Conservation (phyloP, 2,888 invertebrate species). For the Drosophila algonquin region DNA sequence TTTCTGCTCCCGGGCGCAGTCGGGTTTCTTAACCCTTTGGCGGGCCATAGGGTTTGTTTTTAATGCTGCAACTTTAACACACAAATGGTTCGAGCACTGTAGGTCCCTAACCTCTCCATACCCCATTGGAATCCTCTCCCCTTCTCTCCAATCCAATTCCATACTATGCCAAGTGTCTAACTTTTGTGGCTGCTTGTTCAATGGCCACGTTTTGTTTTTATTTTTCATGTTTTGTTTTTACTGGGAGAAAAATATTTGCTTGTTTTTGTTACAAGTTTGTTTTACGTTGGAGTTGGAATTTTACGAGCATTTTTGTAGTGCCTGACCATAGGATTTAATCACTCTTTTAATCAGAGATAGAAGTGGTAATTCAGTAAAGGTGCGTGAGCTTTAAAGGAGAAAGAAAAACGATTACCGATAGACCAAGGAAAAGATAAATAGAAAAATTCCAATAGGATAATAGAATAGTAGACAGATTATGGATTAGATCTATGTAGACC, state of each 20-base stretch:
- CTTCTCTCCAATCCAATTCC: constrained; percentile 16
- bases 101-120: constrained; percentile 6
- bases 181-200: constrained; percentile 20
- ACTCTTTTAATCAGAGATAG: background rate
- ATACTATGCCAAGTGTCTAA: constrained; percentile 36
- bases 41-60: constrained; percentile 39
- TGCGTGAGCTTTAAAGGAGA: no score
- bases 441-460: background rate
- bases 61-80: constrained; percentile 69
- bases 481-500: background rate
- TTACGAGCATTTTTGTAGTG: constrained; percentile 59
- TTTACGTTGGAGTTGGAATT: constrained; percentile 53
- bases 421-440: background rate
- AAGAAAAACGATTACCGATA: background rate
- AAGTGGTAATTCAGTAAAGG: no score
- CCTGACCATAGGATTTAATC: background rate
- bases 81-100: constrained; percentile 40
- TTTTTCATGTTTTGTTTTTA: constrained; percentile 29
- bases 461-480: background rate
- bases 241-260: constrained; percentile 34
- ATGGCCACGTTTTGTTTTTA: constrained; percentile 49
- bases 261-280: constrained; percentile 55
- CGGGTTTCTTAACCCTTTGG: constrained; percentile 62
- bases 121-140: background rate
- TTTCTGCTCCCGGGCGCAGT: constrained; percentile 1